These are phyloP conservation scores for Hyphantria cunea DNA, from an alignment of 1,140 invertebrate species.

Conservation along the genomic window DNA sequence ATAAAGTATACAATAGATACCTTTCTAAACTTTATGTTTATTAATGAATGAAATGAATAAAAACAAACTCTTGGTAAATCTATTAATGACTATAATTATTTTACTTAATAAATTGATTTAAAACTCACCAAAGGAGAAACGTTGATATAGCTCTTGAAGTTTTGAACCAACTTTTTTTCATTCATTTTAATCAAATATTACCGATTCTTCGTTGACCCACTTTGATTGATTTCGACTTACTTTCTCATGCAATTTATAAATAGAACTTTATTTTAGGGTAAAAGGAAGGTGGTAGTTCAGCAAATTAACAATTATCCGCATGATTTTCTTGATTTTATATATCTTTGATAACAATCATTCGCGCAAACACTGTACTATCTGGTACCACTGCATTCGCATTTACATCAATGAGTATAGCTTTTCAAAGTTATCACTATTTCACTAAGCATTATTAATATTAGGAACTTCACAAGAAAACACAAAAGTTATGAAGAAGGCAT, in stretches of 20 bases:
- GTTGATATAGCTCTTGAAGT: constrained; percentile 77
- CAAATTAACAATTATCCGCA: constrained; percentile 58
- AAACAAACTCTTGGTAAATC: constrained; percentile 3
- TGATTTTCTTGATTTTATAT: constrained; percentile 60
- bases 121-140: constrained; percentile 61
- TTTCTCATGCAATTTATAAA: constrained; percentile 18
- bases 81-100: background rate
- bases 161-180: constrained; percentile 71
- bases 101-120: background rate
- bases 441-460: constrained; percentile 39
- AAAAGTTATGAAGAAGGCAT: constrained; percentile 25
- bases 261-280: constrained; percentile 37
- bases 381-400: constrained; percentile 11
- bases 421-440: background rate
- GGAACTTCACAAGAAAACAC: constrained; percentile 30
- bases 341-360: constrained; percentile 72
- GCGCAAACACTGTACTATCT: constrained; percentile 49
- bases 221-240: constrained; percentile 43
- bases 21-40: constrained; percentile 17
- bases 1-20: background rate
- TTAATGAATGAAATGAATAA: constrained; percentile 8
- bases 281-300: constrained; percentile 39
- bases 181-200: constrained; percentile 69
- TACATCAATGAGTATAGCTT: background rate
- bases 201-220: constrained; percentile 59